Percentiles rank a stretch among this genome's conserved stretches.
These are phyloP conservation scores for Montipora sp. DNA, from an alignment of 64 coral and sea anemone species.

Conservation along the genomic window DNA sequence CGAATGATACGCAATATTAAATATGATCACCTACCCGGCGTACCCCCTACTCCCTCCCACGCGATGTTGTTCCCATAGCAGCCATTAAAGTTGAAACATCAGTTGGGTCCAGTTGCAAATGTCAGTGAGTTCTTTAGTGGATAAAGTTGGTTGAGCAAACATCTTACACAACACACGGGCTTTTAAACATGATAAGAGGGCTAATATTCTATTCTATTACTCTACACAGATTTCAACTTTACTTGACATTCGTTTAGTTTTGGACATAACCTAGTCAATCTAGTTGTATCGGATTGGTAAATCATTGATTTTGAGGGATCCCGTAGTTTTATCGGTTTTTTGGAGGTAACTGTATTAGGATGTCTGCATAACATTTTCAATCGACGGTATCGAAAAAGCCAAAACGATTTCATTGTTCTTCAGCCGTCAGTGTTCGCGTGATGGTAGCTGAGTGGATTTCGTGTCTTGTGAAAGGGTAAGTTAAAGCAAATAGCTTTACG, in stretches of 20 bases:
- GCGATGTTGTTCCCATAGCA: no score
- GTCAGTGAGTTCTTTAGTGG: not conserved
- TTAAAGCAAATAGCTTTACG: not conserved
- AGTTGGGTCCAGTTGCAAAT: not conserved
- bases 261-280: not conserved
- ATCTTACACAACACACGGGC: not conserved
- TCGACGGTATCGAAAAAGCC: not conserved
- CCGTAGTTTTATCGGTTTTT: not conserved
- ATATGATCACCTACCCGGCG: no score
- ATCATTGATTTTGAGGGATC: not conserved
- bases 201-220: not conserved
- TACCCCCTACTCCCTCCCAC: no score
- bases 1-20: no score
- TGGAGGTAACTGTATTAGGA: not conserved
- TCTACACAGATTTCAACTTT: not conserved
- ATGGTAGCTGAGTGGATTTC: conserved; percentile 82
- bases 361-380: not conserved
- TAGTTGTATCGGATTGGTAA: not conserved
- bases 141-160: not conserved
- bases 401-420: not conserved
- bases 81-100: not conserved
- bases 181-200: not conserved
- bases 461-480: conserved; percentile 66
- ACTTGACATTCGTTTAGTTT: not conserved
- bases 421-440: not conserved